phyloP scores from a whole-genome alignment of 2,113 vertebrate species.

The Pachycephala philippinensis region DNA sequence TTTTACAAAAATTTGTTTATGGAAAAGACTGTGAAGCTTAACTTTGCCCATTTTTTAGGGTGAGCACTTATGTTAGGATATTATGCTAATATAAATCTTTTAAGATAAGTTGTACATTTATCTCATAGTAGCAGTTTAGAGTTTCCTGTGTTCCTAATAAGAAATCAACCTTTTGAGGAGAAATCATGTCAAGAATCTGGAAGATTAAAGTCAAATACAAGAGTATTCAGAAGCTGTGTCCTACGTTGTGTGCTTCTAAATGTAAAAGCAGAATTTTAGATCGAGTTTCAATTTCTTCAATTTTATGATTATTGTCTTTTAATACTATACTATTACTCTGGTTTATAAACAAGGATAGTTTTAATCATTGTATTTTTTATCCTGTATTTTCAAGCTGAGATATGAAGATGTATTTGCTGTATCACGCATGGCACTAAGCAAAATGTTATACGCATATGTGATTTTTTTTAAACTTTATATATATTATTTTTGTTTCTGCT shows the following conservation, averaged over 20 bases:
- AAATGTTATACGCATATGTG: not conserved
- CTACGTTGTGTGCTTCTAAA: not conserved
- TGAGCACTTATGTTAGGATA: not conserved
- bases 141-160: not conserved
- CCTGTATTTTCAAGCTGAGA: not conserved
- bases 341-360: not conserved
- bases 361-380: not conserved
- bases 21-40: not conserved
- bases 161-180: not conserved
- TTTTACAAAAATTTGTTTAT: not conserved
- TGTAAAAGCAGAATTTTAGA: not conserved
- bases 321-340: not conserved
- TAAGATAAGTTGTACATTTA: not conserved
- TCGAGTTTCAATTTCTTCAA: not conserved
- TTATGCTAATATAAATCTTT: not conserved
- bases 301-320: not conserved
- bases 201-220: not conserved
- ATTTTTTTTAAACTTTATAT: not conserved
- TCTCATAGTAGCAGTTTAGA: not conserved
- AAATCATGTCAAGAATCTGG: not conserved
- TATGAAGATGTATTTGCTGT: not conserved
- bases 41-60: not conserved
- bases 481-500: not conserved
- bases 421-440: not conserved
- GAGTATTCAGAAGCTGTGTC: not conserved